Evolutionary conservation across 2,888 invertebrate species (phyloP).

Genomic region (Pterostichus madidus): DNA sequence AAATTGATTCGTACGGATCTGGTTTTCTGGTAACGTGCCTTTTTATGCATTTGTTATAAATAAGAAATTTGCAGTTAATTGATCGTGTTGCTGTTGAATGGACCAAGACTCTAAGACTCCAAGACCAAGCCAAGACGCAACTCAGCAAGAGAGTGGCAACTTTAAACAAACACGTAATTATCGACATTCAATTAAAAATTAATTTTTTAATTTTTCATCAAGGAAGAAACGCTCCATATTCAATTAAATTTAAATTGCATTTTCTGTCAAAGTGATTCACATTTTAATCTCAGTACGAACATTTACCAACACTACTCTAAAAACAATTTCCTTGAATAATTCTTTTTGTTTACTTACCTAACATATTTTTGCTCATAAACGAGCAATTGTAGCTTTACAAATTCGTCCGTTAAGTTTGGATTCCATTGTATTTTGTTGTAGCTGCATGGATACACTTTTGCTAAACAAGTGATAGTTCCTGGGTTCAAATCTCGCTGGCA

Average conservation of each 20-base stretch:
- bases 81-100: not conserved
- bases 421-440: too few relatives aligned
- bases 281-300: conserved; percentile 11
- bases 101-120: not conserved
- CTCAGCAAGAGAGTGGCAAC: not conserved
- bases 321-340: conserved; percentile 36
- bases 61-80: conserved; percentile 3
- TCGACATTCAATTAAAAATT: conserved; percentile 52
- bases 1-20: too few relatives aligned
- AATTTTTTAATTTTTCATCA: conserved; percentile 55
- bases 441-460: too few relatives aligned
- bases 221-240: conserved; percentile 31
- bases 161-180: conserved; percentile 49
- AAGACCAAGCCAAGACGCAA: too few relatives aligned
- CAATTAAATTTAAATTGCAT: conserved; percentile 54
- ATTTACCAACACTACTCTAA: not conserved
- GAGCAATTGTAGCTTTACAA: too few relatives aligned
- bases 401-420: too few relatives aligned
- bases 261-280: conserved; percentile 35
- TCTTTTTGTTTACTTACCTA: not conserved
- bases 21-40: too few relatives aligned
- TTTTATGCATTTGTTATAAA: not conserved
- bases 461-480: too few relatives aligned
- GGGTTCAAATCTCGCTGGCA: too few relatives aligned
- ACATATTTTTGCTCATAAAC: too few relatives aligned